Base-by-base conservation (phyloP, 1,140 invertebrate species). In the Drosophila gunungcola region DNA sequence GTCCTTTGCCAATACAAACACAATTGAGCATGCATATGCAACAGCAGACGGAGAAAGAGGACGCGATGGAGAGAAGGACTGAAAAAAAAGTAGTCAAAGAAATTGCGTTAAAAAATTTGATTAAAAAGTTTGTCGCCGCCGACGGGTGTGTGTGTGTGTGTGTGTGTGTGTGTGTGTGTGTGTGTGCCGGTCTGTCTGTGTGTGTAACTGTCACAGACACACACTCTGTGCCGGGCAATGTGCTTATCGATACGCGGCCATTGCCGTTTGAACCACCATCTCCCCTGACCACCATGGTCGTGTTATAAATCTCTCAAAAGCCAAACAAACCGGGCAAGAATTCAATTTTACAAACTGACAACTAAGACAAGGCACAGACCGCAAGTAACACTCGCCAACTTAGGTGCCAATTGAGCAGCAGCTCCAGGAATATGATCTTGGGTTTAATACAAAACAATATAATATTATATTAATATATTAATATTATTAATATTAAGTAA, bases 1-100 rank as follows among this genome's bases (percentile, higher is more conserved):
- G 84, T 89, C 84, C 84, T 89, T 89, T 89, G 85, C 80, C 84
- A 89, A 89, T 89, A 89, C 84, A 89, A 89, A 89, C 83, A 89
- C 84, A 89, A 89, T 89, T 89, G 84, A 89, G 84, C 84, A 89
- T 89, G 80, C 84, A 89, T 89, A 89, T 89, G 85, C 85, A 89
- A 84, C 84, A 84, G 73, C 76, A 70, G 52, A 61, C 48, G 32
- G 43, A 46, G 34, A 32, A 21, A 39, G 39, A 16, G 38, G 13
- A 29, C 43, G 43, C 38, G 63, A 36, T 12, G 9, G 29, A 60
- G 46, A 64, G 36, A 36, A 29, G 53, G 13, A 11, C 42, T 29
- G 38, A 49, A 42, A 49, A 67, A 73, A 80, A 73, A 80, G 73
- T 74, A 80, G 78, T 76, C 82, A 84, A 84, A 78, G 63, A 84